Percentiles rank a stretch among this genome's conserved stretches.
Evolutionary conservation across 30 jellyfish, hydroid and myxozoan species (phyloP).

Genomic region (Turritopsis dohrnii): DNA sequence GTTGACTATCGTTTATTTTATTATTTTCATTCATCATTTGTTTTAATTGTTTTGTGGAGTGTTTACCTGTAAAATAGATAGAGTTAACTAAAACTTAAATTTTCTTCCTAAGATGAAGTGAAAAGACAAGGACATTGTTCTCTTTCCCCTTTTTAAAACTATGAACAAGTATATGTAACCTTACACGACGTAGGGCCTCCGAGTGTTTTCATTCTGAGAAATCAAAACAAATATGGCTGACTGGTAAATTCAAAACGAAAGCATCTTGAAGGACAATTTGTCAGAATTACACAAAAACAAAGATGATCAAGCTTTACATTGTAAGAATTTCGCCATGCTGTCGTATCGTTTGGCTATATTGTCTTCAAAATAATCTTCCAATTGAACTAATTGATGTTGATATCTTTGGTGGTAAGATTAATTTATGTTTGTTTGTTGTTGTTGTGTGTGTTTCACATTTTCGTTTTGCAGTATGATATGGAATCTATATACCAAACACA

Average conservation of each 20-base stretch:
- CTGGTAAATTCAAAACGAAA: background rate
- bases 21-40: too few relatives aligned
- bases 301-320: conserved; percentile 45
- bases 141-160: background rate
- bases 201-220: background rate
- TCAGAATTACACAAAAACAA: too few relatives aligned
- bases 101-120: too few relatives aligned
- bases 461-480: too few relatives aligned
- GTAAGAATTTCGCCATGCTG: conserved; percentile 78
- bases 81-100: too few relatives aligned
- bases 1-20: too few relatives aligned
- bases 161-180: background rate
- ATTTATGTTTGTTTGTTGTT: background rate
- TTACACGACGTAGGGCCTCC: background rate
- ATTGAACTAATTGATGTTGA: conserved; percentile 61
- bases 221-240: background rate
- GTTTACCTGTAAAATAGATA: background rate
- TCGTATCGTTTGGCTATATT: conserved; percentile 80
- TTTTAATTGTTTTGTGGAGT: background rate
- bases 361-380: conserved; percentile 59
- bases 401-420: conserved; percentile 66
- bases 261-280: background rate
- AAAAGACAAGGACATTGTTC: too few relatives aligned
- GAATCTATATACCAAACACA: too few relatives aligned
- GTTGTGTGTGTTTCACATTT: background rate